phyloP scores from a whole-genome alignment of 2,113 vertebrate species.

The Maccullochella peelii region DNA sequence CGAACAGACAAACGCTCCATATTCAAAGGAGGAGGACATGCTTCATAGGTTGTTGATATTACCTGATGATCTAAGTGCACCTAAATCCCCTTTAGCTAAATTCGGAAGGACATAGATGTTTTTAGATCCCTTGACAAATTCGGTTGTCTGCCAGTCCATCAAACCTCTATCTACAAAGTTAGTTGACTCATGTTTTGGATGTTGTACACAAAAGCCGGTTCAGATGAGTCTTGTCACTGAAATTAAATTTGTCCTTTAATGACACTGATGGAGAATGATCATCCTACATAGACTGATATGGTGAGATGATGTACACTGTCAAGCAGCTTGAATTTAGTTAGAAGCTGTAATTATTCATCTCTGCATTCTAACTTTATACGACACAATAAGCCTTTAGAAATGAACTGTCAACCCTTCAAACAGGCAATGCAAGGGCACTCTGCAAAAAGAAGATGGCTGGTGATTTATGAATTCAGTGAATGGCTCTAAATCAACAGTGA shows the following conservation, averaged over 20 bases:
- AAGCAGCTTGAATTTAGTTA: slow-evolving; percentile 1
- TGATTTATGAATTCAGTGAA: slow-evolving; percentile 21
- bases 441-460: slow-evolving; percentile 10
- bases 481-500: slow-evolving; percentile 28
- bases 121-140: slow-evolving; percentile 29
- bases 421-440: not conserved
- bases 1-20: slow-evolving; percentile 1
- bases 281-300: not conserved
- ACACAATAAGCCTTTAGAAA: slow-evolving; percentile 12
- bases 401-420: slow-evolving; percentile 22
- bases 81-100: slow-evolving; percentile 4
- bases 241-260: slow-evolving; percentile 34
- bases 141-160: slow-evolving; percentile 11
- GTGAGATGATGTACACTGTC: not conserved
- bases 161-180: slow-evolving; percentile 44
- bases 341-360: slow-evolving; percentile 14
- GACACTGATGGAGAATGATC: slow-evolving; percentile 16
- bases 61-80: slow-evolving; percentile 9
- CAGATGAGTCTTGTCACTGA: not conserved
- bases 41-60: not conserved
- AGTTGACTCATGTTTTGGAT: slow-evolving; percentile 33
- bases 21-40: not conserved
- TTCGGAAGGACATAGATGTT: slow-evolving; percentile 1
- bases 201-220: not conserved
- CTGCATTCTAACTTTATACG: not conserved